Evolutionary conservation across 2,888 invertebrate genomes (phyloP).

Genomic region (Apamea epomidion): DNA sequence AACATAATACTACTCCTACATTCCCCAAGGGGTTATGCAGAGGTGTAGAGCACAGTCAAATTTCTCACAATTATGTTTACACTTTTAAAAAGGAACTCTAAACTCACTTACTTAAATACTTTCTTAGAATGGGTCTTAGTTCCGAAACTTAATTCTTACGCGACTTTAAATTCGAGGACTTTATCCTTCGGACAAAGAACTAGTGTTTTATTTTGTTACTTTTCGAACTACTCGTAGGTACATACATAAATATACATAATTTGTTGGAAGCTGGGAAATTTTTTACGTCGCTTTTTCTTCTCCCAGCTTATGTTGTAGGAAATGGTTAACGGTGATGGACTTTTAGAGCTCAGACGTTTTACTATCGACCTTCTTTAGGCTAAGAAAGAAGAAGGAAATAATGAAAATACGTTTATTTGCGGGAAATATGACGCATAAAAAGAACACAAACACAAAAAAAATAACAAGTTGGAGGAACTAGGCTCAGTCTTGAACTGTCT

Average conservation of each 20-base stretch:
- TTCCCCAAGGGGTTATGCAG: too few relatives aligned
- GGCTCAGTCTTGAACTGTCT: too few relatives aligned
- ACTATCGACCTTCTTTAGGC: neutral
- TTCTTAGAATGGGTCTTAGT: constrained; percentile 37
- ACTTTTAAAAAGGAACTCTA: constrained; percentile 25
- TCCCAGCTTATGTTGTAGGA: neutral
- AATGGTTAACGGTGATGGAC: neutral
- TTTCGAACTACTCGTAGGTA: constrained; percentile 13
- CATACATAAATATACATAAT: constrained; percentile 42
- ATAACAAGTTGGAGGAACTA: too few relatives aligned
- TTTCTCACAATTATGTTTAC: too few relatives aligned
- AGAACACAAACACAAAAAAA: too few relatives aligned
- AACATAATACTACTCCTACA: too few relatives aligned
- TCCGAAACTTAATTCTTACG: constrained; percentile 42
- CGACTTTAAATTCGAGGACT: constrained; percentile 40
- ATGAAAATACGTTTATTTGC: too few relatives aligned
- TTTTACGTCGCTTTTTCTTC: constrained; percentile 1
- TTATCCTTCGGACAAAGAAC: constrained; percentile 31
- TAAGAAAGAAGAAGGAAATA: too few relatives aligned
- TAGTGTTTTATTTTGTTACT: constrained; percentile 40
- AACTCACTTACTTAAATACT: constrained; percentile 35
- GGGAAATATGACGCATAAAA: too few relatives aligned
- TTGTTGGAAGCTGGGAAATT: constrained; percentile 29
- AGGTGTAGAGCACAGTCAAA: too few relatives aligned
- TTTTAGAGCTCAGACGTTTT: neutral